Base-by-base conservation (phyloP, 2,888 invertebrate genomes). In the Anoncus sp. region DNA sequence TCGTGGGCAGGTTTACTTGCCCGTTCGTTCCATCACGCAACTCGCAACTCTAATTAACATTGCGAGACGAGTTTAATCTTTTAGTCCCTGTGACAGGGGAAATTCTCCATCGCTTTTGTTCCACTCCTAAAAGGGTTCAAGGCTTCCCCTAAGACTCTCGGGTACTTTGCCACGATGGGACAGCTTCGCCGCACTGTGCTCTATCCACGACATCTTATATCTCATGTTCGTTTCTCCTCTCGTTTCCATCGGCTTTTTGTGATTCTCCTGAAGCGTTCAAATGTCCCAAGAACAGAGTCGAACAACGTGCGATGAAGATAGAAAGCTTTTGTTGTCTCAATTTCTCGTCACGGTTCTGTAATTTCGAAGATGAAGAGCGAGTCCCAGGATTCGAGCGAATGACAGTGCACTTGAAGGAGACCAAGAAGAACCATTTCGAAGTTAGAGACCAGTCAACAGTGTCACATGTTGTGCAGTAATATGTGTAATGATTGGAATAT, bases 1-100 rank as follows among this genome's bases (percentile, higher is more conserved):
- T 47, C 60, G 66, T 59, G 74, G 53, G 24, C 51, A 31, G 31
- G 20, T 47, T 76, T 51, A 47, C 38, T 22, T 24, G 20, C 51
- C 35, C 59, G 47, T 60, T 78, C 43, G 20, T 63, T 62, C 57
- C 35, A 22, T 74, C 62, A 24, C 67, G 40, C 65, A 72, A 72
- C 72, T 70, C 75, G 63, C 45, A 72, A 63, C 75, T 69, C 57
- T 62, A 81, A 81, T 82, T 81, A 81, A 69, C 82, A 77, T 79
- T 59, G 73, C 55, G 66, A 69, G 55, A 65, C 73, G 69, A 79
- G 67, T 57, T 71, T 66, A 76, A 67, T 77, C 53, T 77, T 69
- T 73, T 57, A 77, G 51, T 43, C 57, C 38, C 51, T 12, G 69
- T 65, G 73, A 77, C 73, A 65, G 63, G 43, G 20, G 35, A 73